Evolutionary conservation across 2,113 vertebrate genomes (phyloP).

Genomic region (Cinclus cinclus): DNA sequence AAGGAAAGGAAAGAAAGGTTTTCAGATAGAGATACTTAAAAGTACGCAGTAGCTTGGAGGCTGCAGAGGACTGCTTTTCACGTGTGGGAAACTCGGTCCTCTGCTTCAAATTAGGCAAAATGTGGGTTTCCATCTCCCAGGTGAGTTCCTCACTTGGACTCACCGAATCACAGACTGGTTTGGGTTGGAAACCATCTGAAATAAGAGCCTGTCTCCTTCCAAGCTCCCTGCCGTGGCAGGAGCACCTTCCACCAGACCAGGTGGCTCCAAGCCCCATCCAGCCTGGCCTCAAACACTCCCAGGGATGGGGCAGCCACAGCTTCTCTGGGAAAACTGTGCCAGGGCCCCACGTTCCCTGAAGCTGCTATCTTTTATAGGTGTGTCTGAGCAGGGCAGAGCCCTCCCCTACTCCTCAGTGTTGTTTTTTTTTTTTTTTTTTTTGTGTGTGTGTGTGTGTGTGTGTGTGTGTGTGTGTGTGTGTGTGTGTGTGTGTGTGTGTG

Average conservation of each 20-base stretch:
- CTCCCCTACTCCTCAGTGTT: background rate
- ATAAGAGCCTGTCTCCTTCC: background rate
- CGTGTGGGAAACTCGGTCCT: background rate
- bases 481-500: background rate
- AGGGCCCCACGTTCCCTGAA: background rate
- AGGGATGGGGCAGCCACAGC: background rate
- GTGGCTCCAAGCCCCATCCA: rapidly evolving
- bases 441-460: too few species aligned
- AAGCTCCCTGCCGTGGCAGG: background rate
- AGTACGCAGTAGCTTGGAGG: background rate
- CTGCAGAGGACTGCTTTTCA: background rate
- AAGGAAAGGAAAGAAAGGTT: background rate
- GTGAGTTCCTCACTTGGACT: background rate
- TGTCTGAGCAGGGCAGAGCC: background rate
- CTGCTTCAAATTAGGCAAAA: background rate
- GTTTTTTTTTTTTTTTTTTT: too few species aligned
- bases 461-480: too few species aligned
- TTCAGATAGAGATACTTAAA: background rate
- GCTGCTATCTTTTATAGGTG: background rate
- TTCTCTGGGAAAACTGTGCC: background rate
- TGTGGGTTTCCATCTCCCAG: background rate
- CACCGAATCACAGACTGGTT: background rate
- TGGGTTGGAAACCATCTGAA: background rate
- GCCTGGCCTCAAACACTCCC: background rate
- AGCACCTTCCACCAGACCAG: background rate